phyloP scores from a whole-genome alignment of 1,140 invertebrate species.

The Drosophila littoralis region DNA sequence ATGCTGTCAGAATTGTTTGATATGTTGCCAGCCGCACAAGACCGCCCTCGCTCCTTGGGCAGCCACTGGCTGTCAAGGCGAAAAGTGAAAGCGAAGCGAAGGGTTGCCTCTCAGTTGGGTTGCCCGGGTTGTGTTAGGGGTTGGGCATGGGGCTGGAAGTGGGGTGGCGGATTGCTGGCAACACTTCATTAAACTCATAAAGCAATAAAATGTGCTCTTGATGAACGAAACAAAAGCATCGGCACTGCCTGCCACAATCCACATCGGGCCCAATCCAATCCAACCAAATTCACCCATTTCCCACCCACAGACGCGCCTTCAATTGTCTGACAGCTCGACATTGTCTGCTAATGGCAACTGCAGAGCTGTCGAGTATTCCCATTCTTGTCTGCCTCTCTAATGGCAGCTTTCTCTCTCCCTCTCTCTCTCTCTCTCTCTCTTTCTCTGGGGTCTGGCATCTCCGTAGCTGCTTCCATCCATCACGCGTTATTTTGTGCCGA shows the following conservation, averaged over 20 bases:
- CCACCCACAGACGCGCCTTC: conserved; percentile 33
- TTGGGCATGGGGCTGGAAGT: neutral
- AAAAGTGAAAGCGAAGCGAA: conserved; percentile 72
- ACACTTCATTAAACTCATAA: conserved; percentile 83
- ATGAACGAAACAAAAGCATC: conserved; percentile 57
- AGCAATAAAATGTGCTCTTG: conserved; percentile 76
- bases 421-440: neutral
- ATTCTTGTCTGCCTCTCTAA: conserved; percentile 10
- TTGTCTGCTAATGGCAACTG: conserved; percentile 68
- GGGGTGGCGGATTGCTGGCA: conserved; percentile 24
- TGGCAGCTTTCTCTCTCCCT: conserved; percentile 7
- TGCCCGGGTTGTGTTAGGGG: neutral
- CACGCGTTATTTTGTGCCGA: conserved; percentile 22
- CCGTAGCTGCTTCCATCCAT: conserved; percentile 18
- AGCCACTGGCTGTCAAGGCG: neutral
- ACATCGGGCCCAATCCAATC: neutral
- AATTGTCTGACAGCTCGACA: conserved; percentile 67
- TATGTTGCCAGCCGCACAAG: conserved; percentile 43
- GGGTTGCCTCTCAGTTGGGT: conserved; percentile 53
- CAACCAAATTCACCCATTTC: conserved; percentile 14
- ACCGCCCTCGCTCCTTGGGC: neutral
- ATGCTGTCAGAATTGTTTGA: conserved; percentile 77
- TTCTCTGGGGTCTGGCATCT: neutral
- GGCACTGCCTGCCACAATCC: conserved; percentile 1
- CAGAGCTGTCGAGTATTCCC: conserved; percentile 1